These are phyloP conservation scores for Melanocharis versteri DNA, from an alignment of 2,113 vertebrate species.

Conservation along the genomic window DNA sequence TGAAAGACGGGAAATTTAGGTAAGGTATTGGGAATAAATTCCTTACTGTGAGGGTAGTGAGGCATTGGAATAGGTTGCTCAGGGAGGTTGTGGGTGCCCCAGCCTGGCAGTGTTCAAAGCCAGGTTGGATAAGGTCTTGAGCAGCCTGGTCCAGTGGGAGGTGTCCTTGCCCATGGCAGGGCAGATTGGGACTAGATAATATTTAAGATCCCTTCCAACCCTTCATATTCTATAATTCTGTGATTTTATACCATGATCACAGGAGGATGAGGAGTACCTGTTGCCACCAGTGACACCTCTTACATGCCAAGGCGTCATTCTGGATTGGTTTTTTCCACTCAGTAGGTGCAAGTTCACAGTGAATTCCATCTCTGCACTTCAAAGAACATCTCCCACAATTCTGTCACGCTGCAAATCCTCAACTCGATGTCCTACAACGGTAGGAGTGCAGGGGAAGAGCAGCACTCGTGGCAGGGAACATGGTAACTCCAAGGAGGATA, in stretches of 20 bases:
- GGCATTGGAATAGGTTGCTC: neutral
- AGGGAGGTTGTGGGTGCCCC: neutral
- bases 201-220: neutral
- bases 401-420: neutral
- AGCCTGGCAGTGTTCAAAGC: neutral
- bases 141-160: neutral
- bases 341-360: too few species aligned
- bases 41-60: neutral
- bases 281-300: neutral
- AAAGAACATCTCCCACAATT: neutral
- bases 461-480: fast-evolving
- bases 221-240: neutral
- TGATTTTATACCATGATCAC: neutral
- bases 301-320: neutral
- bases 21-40: neutral
- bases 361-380: neutral
- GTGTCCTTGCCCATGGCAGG: too few species aligned
- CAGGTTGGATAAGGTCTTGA: neutral
- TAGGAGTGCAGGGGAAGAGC: neutral
- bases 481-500: fast-evolving
- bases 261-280: neutral
- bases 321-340: neutral
- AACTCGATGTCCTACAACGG: fast-evolving
- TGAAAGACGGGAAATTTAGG: neutral
- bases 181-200: neutral